Evolutionary conservation across 2,888 invertebrate genomes (phyloP).

Genomic region (Clanis bilineata): DNA sequence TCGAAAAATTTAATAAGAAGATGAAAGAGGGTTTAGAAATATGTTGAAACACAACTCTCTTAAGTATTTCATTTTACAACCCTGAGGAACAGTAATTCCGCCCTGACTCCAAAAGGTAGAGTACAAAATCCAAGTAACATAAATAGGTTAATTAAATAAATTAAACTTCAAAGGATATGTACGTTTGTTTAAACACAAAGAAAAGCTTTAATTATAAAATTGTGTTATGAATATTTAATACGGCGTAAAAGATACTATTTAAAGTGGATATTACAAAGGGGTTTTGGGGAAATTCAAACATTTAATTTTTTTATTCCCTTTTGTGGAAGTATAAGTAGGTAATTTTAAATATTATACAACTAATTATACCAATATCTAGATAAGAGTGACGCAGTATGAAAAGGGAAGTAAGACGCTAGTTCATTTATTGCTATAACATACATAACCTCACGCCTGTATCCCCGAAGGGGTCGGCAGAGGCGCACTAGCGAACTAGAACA

Average conservation of each 20-base stretch:
- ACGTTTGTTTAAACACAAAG: constrained; percentile 30
- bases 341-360: too few species aligned
- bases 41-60: constrained; percentile 1
- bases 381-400: too few species aligned
- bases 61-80: constrained; percentile 6
- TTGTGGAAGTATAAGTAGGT: too few species aligned
- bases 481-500: too few species aligned
- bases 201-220: constrained; percentile 22
- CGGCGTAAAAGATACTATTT: constrained; percentile 4
- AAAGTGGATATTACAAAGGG: neutral
- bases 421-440: too few species aligned
- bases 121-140: constrained; percentile 11
- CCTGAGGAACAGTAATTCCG: constrained; percentile 6
- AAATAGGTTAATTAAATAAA: constrained; percentile 30
- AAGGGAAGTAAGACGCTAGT: too few species aligned
- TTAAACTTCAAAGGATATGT: constrained; percentile 33
- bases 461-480: too few species aligned
- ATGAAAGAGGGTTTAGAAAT: neutral
- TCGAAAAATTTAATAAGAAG: neutral
- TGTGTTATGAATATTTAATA: constrained; percentile 16
- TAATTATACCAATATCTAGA: too few species aligned
- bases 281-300: neutral
- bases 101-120: neutral
- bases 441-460: too few species aligned
- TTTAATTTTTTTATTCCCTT: neutral